Conservation (phyloP, 1,140 invertebrate genomes). For the Himalopsyche phryganea region DNA sequence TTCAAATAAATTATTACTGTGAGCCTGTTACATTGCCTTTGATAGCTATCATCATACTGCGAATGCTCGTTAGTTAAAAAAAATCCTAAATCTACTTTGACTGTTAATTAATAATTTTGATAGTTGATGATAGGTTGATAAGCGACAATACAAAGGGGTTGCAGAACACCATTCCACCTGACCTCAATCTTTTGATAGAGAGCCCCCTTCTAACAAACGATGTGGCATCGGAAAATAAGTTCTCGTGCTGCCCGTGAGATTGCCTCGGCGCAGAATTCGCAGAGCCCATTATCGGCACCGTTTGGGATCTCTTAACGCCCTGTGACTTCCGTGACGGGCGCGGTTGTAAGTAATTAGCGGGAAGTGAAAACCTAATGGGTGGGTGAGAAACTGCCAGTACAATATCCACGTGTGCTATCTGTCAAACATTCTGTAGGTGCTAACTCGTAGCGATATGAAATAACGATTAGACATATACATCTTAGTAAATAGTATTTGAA, state of each 20-base stretch:
- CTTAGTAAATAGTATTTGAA: no score
- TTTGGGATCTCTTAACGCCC: conserved; percentile 45
- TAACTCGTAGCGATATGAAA: no score
- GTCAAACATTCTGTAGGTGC: no score
- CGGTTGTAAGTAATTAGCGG: conserved; percentile 51
- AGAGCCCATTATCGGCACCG: conserved; percentile 42
- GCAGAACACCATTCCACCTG: conserved; percentile 35
- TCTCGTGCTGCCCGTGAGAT: conserved; percentile 39
- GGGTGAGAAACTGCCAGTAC: background rate
- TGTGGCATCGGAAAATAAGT: conserved; percentile 48
- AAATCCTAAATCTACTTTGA: background rate
- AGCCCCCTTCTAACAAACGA: conserved; percentile 50
- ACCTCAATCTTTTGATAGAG: conserved; percentile 53
- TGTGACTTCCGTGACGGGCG: conserved; percentile 39
- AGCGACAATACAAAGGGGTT: background rate
- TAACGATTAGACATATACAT: no score
- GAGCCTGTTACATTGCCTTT: no score
- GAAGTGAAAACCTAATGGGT: conserved; percentile 49
- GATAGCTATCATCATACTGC: no score
- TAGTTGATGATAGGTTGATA: background rate
- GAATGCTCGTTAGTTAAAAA: conserved; percentile 3
- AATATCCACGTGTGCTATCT: no score
- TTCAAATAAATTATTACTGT: no score
- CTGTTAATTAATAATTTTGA: background rate
- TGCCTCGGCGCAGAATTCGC: conserved; percentile 36